Conservation (phyloP, 1,140 invertebrate species). For the Drosophila mojavensis region DNA sequence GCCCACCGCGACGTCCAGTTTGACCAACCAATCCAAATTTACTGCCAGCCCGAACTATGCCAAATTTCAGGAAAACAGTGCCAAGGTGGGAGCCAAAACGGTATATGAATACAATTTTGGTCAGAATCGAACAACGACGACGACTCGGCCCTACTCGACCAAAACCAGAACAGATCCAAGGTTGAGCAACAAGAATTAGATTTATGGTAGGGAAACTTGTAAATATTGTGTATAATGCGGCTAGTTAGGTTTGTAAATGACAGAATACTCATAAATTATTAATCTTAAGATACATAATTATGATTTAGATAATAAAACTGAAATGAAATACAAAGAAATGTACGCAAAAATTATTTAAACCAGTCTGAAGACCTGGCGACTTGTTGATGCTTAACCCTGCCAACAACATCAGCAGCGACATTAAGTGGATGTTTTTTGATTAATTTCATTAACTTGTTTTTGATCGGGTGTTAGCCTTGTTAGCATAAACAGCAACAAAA, state of each 20-base stretch:
- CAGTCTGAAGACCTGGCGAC: constrained; percentile 53
- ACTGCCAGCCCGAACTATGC: constrained; percentile 58
- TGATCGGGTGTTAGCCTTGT: constrained; percentile 47
- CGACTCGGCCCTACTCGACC: constrained; percentile 3
- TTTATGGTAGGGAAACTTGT: constrained; percentile 19
- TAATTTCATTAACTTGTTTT: constrained; percentile 70
- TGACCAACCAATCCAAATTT: constrained; percentile 14
- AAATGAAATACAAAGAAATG: constrained; percentile 49
- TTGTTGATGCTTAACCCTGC: constrained; percentile 55
- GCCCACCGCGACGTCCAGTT: constrained; percentile 1
- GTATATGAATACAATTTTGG: constrained; percentile 49
- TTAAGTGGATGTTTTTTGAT: constrained; percentile 56
- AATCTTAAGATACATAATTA: constrained; percentile 64
- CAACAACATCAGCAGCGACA: constrained; percentile 45
- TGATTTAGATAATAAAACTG: constrained; percentile 69
- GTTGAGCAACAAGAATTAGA: constrained; percentile 46
- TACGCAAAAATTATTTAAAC: constrained; percentile 63
- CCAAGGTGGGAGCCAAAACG: constrained; percentile 53
- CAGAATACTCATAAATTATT: constrained; percentile 66
- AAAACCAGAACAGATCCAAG: constrained; percentile 19
- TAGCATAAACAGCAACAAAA: constrained; percentile 45
- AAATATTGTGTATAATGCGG: constrained; percentile 49
- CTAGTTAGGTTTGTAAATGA: constrained; percentile 52
- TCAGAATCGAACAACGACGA: constrained; percentile 39
- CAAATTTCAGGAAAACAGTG: constrained; percentile 63